Conservation (phyloP, 2,888 invertebrate genomes). For the Chironomus riparius region DNA sequence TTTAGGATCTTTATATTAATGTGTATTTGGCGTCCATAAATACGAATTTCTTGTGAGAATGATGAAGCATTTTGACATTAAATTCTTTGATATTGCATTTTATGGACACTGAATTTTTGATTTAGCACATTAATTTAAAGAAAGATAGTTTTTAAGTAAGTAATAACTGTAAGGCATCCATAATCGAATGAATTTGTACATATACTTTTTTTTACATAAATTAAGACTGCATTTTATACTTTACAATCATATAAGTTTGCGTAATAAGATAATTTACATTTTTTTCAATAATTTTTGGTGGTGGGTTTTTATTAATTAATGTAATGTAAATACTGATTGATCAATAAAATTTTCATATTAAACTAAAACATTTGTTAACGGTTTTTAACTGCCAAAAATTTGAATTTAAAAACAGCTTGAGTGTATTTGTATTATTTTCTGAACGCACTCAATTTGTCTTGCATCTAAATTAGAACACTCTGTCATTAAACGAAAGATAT, state of each 20-base stretch:
- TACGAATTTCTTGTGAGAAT: neutral
- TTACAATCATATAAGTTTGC: neutral
- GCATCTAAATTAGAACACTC: no score
- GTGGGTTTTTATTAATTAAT: neutral
- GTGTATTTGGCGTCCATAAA: neutral
- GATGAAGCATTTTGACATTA: neutral
- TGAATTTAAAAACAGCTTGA: no score
- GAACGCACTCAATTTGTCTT: no score
- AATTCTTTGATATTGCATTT: neutral
- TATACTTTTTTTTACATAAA: neutral
- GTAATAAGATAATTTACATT: neutral
- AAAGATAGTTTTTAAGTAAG: no score
- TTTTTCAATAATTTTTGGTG: neutral
- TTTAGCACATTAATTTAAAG: no score
- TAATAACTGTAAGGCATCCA: neutral
- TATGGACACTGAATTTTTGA: no score
- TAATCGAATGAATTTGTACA: neutral
- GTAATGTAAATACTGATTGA: neutral
- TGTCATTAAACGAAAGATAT: no score
- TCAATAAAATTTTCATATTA: neutral
- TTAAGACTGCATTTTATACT: neutral
- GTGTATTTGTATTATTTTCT: no score
- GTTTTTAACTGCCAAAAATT: no score
- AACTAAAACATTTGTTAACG: no score
- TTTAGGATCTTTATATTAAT: neutral